Conservation (phyloP, 2,113 vertebrate species). For the Brachyistius frenatus region DNA sequence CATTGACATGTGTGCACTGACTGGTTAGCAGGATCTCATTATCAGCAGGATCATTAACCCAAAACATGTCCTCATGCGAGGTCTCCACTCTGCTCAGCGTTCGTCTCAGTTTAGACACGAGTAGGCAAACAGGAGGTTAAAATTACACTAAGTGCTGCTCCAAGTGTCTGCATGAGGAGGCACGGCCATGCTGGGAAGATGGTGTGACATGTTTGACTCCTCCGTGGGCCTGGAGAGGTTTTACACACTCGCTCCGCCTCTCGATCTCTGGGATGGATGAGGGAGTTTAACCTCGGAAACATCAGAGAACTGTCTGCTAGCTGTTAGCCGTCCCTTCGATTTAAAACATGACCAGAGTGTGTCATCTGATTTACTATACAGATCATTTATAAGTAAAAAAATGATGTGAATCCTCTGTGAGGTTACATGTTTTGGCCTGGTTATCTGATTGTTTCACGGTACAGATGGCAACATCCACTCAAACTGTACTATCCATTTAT, state of each 20-base stretch:
- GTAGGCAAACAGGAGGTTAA: not conserved
- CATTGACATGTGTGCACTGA: constrained; percentile 10
- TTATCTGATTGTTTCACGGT: not conserved
- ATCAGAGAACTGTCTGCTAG: constrained; percentile 16
- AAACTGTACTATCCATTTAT: no score
- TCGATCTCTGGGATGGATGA: constrained; percentile 16
- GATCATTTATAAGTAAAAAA: constrained; percentile 3
- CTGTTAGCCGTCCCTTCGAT: not conserved
- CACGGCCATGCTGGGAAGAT: constrained; percentile 1
- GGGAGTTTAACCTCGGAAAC: constrained; percentile 1
- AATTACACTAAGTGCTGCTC: not conserved
- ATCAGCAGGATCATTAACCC: constrained; percentile 36
- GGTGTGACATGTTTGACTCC: constrained; percentile 37
- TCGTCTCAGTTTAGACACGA: not conserved
- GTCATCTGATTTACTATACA: not conserved
- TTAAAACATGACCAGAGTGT: constrained; percentile 1
- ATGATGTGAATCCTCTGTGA: constrained; percentile 1
- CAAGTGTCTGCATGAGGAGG: constrained; percentile 14
- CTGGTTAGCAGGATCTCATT: constrained; percentile 40
- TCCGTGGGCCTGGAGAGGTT: constrained; percentile 5
- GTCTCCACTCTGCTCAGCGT: not conserved
- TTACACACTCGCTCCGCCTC: not conserved
- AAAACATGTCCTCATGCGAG: constrained; percentile 23
- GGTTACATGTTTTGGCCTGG: not conserved
- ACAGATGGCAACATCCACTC: not conserved